Evolutionary conservation across 2,797 vertebrate genomes (phyloP).

Genomic region (Diceros bicornis): DNA sequence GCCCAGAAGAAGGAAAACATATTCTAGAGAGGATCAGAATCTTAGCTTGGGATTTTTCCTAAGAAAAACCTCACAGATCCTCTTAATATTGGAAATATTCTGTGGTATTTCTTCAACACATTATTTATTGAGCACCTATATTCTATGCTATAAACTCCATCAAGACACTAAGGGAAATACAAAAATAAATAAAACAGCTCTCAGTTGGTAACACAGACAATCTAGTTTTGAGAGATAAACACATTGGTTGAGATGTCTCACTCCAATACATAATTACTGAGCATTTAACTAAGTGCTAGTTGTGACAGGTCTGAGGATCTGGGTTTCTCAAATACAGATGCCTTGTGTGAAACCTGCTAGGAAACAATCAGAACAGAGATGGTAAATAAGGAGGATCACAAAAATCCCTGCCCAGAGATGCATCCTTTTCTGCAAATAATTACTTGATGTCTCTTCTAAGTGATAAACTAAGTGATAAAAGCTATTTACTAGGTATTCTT

Average conservation of each 20-base stretch:
- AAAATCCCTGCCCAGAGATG: neutral
- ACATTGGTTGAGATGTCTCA: neutral
- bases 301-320: neutral
- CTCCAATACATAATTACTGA: neutral
- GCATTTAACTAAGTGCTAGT: neutral
- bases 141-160: neutral
- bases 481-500: neutral
- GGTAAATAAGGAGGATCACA: neutral
- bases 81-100: neutral
- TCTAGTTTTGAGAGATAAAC: conserved; percentile 16
- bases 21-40: neutral
- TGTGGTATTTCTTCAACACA: neutral
- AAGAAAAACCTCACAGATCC: neutral
- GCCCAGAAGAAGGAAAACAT: neutral
- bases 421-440: neutral
- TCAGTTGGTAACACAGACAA: neutral
- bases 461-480: too few relatives aligned
- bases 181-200: neutral
- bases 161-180: neutral
- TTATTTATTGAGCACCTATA: neutral
- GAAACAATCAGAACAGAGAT: neutral
- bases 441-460: neutral
- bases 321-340: neutral
- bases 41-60: conserved; percentile 37
- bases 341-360: neutral